These are phyloP conservation scores for Zygothrica quintamaculata DNA, from an alignment of 2,888 invertebrate species.

Conservation along the genomic window DNA sequence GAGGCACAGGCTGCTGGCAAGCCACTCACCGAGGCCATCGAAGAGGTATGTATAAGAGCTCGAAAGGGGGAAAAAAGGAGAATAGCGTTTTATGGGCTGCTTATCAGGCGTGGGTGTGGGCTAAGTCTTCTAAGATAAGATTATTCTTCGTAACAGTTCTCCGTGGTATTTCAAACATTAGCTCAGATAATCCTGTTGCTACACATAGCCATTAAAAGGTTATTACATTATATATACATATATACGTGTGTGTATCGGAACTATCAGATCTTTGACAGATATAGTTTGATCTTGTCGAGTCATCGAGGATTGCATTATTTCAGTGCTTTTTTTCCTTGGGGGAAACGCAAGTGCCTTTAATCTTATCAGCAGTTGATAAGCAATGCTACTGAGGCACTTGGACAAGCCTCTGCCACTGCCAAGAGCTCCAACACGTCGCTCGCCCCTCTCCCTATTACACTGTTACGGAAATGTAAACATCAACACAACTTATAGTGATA, in stretches of 20 bases:
- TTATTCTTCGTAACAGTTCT: conserved; percentile 7
- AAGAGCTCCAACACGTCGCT: no score
- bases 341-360: conserved; percentile 13
- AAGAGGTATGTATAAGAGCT: conserved; percentile 81
- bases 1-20: conserved; percentile 84
- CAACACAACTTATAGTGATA: conserved; percentile 23
- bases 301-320: conserved; percentile 32
- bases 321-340: conserved; percentile 1
- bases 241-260: no score
- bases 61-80: background rate
- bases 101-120: conserved; percentile 27
- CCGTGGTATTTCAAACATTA: no score
- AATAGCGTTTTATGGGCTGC: background rate
- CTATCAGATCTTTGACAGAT: no score
- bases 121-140: conserved; percentile 22
- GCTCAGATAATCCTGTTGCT: no score
- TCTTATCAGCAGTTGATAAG: conserved; percentile 58
- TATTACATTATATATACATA: no score
- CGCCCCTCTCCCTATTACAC: no score
- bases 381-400: conserved; percentile 35
- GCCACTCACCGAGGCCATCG: conserved; percentile 84
- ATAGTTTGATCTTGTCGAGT: conserved; percentile 20
- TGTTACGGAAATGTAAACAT: conserved; percentile 35
- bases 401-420: conserved; percentile 41
- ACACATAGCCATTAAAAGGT: no score